These are phyloP conservation scores for Rhipidura dahli DNA, from an alignment of 2,113 vertebrate genomes.

Conservation along the genomic window DNA sequence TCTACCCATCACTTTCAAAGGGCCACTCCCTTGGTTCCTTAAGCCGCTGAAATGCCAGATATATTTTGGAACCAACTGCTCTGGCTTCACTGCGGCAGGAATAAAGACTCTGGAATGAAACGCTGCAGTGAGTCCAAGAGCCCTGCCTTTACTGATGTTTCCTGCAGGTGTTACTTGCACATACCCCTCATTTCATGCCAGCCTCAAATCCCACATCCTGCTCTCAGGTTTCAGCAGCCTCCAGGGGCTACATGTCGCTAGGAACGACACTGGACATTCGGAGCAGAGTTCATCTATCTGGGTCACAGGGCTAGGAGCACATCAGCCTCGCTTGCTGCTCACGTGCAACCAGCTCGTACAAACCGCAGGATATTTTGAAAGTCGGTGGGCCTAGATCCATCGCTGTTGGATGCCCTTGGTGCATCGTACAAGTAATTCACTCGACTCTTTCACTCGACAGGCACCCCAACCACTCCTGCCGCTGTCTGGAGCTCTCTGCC, in stretches of 20 bases:
- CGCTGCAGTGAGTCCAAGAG: not conserved
- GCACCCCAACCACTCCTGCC: fast-evolving
- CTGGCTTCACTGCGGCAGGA: not conserved
- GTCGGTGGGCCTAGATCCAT: not conserved
- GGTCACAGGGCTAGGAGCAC: not conserved
- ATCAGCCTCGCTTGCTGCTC: not conserved
- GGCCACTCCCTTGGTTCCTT: not conserved
- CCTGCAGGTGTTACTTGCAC: not conserved
- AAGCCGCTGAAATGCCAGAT: not conserved
- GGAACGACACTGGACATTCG: not conserved
- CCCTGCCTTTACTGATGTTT: not conserved
- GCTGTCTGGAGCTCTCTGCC: not conserved
- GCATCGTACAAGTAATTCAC: fast-evolving
- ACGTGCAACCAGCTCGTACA: not conserved
- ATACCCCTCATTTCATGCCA: not conserved
- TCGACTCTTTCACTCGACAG: fast-evolving
- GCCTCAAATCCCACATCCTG: not conserved
- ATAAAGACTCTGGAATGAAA: not conserved
- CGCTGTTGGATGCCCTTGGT: not conserved
- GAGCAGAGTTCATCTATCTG: not conserved
- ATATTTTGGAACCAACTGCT: not conserved
- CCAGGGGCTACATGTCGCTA: not conserved
- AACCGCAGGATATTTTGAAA: not conserved
- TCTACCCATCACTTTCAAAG: not conserved
- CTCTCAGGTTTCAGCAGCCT: not conserved